phyloP scores from a whole-genome alignment of 2,797 vertebrate genomes.

The Arnoldichthys spilopterus region DNA sequence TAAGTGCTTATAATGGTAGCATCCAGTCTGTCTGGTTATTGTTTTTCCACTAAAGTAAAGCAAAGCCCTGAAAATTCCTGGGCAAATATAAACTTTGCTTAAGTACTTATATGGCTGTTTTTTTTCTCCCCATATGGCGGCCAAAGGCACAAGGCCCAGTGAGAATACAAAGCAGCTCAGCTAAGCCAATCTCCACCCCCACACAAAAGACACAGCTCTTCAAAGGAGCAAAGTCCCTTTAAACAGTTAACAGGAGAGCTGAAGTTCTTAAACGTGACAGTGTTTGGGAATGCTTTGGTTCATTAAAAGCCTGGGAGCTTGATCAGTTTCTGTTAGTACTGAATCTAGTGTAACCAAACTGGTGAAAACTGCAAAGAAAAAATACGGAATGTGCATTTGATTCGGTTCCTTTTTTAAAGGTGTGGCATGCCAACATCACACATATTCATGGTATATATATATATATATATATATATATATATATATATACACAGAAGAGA shows the following conservation, averaged over 20 bases:
- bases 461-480: too few relatives aligned
- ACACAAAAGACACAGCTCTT: slow-evolving; percentile 74
- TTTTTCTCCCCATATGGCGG: slow-evolving; percentile 77
- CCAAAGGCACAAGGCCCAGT: slow-evolving; percentile 76
- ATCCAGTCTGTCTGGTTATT: slow-evolving; percentile 77
- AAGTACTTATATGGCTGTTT: slow-evolving; percentile 81
- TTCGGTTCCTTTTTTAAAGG: background rate
- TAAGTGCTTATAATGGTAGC: slow-evolving; percentile 81
- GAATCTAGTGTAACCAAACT: slow-evolving; percentile 41
- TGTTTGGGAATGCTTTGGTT: slow-evolving; percentile 76
- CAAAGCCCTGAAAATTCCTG: slow-evolving; percentile 80
- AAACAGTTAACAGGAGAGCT: slow-evolving; percentile 72
- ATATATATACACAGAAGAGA: too few relatives aligned
- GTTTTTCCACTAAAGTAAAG: slow-evolving; percentile 81
- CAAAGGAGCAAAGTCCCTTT: slow-evolving; percentile 72
- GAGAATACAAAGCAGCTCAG: slow-evolving; percentile 77
- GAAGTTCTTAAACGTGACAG: slow-evolving; percentile 68
- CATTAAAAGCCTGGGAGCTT: slow-evolving; percentile 61
- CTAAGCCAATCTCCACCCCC: slow-evolving; percentile 69
- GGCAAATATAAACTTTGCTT: slow-evolving; percentile 86
- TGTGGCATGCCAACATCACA: background rate
- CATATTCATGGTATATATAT: too few relatives aligned
- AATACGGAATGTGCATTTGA: slow-evolving; percentile 26
- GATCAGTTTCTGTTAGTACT: slow-evolving; percentile 48
- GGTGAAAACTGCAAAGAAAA: slow-evolving; percentile 55